These are phyloP conservation scores for Bedellia somnulentella DNA, from an alignment of 2,888 invertebrate genomes.

Conservation along the genomic window DNA sequence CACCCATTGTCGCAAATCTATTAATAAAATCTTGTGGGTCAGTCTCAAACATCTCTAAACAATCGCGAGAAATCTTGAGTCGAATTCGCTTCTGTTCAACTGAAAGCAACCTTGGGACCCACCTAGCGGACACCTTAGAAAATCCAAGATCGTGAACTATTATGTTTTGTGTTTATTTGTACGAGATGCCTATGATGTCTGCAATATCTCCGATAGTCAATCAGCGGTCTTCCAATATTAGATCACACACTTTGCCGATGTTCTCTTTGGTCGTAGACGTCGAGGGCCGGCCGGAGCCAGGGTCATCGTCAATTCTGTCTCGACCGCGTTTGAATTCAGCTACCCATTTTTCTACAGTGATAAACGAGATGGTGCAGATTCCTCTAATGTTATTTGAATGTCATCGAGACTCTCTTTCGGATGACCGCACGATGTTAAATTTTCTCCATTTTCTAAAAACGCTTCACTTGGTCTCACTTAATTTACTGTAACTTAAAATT, in stretches of 20 bases:
- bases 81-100: constrained; percentile 1
- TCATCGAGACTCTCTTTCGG: background rate
- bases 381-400: background rate
- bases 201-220: constrained; percentile 10
- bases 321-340: constrained; percentile 11
- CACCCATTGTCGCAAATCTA: background rate
- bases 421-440: background rate
- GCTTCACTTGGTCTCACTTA: constrained; percentile 6
- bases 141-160: background rate
- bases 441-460: constrained; percentile 14
- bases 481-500: background rate
- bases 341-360: constrained; percentile 9
- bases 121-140: constrained; percentile 1
- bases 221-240: constrained; percentile 9
- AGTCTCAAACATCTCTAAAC: background rate
- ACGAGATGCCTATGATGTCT: constrained; percentile 9
- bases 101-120: background rate
- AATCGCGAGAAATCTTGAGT: background rate
- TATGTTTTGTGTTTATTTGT: constrained; percentile 1
- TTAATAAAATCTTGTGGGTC: background rate
- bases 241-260: background rate
- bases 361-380: constrained; percentile 10
- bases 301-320: constrained; percentile 8
- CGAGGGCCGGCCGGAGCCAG: constrained; percentile 7
- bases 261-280: constrained; percentile 10